Percentiles rank a stretch among this genome's conserved stretches.
phyloP scores from a whole-genome alignment of 1,140 invertebrate species.

The Atta cephalotes region DNA sequence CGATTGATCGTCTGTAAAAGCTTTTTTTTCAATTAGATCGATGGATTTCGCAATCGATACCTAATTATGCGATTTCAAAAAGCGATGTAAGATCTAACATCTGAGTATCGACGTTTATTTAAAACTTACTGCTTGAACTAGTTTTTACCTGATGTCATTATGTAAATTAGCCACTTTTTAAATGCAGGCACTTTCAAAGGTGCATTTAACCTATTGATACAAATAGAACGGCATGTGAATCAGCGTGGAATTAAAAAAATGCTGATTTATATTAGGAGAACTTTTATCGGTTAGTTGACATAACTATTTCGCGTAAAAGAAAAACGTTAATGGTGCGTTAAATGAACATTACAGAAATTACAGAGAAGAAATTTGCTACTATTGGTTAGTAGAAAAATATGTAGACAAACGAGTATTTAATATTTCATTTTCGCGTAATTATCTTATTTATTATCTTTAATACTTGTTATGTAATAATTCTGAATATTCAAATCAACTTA shows the following conservation, averaged over 20 bases:
- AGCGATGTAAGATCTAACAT: conserved; percentile 2
- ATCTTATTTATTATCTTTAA: conserved; percentile 14
- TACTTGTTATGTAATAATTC: background rate
- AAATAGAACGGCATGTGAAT: conserved; percentile 31
- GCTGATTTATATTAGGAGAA: conserved; percentile 26
- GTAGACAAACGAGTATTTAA: background rate
- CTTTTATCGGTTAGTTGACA: background rate
- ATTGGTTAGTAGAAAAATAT: background rate
- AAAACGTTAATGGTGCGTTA: conserved; percentile 49
- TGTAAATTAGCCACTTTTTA: conserved; percentile 40
- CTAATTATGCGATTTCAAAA: conserved; percentile 15
- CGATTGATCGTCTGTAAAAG: conserved; percentile 19
- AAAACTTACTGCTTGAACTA: conserved; percentile 13
- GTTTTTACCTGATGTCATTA: conserved; percentile 39
- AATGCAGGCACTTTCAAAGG: conserved; percentile 21
- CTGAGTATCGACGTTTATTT: conserved; percentile 8
- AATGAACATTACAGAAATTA: conserved; percentile 16
- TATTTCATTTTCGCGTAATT: background rate
- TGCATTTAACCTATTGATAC: conserved; percentile 19
- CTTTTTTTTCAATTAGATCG: background rate
- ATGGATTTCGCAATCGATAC: conserved; percentile 19
- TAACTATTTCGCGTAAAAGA: background rate
- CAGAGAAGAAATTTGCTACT: conserved; percentile 35
- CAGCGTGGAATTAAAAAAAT: conserved; percentile 11
- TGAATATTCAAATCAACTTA: conserved; percentile 14